Evolutionary conservation across 2,797 vertebrate genomes (phyloP).

Genomic region (Oreochromis mossambicus): DNA sequence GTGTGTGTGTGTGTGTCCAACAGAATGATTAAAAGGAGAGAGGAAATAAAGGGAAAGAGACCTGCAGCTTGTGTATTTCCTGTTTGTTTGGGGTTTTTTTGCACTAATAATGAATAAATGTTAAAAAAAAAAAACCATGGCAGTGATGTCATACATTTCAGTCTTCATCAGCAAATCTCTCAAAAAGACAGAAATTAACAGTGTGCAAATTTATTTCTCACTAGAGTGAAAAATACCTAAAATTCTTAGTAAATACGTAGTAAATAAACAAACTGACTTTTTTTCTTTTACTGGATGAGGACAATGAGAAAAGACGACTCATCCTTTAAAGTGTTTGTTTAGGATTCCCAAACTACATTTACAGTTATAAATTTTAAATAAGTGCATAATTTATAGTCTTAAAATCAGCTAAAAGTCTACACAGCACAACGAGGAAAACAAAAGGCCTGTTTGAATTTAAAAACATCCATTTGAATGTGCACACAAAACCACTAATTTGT

Average conservation of each 20-base stretch:
- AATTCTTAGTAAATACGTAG: neutral
- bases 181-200: neutral
- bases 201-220: neutral
- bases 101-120: neutral
- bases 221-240: neutral
- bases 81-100: neutral
- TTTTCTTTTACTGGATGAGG: neutral
- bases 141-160: neutral
- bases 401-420: neutral
- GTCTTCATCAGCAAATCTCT: neutral
- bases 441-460: neutral
- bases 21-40: neutral
- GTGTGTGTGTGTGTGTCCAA: neutral
- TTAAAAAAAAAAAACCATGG: neutral
- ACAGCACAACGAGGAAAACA: neutral
- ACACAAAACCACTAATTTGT: neutral
- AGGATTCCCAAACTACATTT: neutral
- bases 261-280: fast-evolving
- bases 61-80: neutral
- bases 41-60: neutral
- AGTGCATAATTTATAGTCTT: neutral
- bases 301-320: neutral
- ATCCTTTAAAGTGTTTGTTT: neutral
- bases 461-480: neutral
- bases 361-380: neutral